These are phyloP conservation scores for Actinia tenebrosa DNA, from an alignment of 64 coral and sea anemone genomes.

Conservation along the genomic window DNA sequence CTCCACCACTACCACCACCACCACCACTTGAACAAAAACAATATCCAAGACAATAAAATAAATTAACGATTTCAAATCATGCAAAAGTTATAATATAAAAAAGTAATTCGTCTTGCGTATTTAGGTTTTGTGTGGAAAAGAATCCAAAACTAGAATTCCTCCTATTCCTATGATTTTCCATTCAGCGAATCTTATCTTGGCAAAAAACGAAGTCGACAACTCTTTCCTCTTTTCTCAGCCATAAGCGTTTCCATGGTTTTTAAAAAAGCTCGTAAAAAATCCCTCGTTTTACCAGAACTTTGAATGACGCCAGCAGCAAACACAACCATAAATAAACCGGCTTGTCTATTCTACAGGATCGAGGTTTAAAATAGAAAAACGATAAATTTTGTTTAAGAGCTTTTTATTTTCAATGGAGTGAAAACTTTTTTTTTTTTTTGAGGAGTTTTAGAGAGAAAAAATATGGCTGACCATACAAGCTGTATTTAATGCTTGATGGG, in stretches of 20 bases:
- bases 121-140: too few relatives aligned
- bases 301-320: not conserved
- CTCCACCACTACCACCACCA: too few relatives aligned
- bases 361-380: not conserved
- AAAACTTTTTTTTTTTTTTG: not conserved
- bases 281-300: not conserved
- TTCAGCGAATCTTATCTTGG: too few relatives aligned
- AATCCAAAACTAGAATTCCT: too few relatives aligned
- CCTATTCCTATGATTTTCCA: too few relatives aligned
- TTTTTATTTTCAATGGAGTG: not conserved
- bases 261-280: not conserved
- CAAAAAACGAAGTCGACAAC: too few relatives aligned
- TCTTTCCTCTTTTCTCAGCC: not conserved
- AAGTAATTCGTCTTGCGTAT: too few relatives aligned
- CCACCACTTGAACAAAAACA: too few relatives aligned
- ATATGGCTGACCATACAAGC: not conserved
- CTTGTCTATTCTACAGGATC: not conserved
- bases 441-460: not conserved
- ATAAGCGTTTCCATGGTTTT: not conserved
- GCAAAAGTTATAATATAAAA: too few relatives aligned
- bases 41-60: too few relatives aligned
- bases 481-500: not conserved
- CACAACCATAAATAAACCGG: not conserved
- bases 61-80: too few relatives aligned
- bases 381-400: not conserved